These are phyloP conservation scores for Thysanoteuthis rhombus DNA, from an alignment of 2,888 invertebrate genomes.

Conservation along the genomic window DNA sequence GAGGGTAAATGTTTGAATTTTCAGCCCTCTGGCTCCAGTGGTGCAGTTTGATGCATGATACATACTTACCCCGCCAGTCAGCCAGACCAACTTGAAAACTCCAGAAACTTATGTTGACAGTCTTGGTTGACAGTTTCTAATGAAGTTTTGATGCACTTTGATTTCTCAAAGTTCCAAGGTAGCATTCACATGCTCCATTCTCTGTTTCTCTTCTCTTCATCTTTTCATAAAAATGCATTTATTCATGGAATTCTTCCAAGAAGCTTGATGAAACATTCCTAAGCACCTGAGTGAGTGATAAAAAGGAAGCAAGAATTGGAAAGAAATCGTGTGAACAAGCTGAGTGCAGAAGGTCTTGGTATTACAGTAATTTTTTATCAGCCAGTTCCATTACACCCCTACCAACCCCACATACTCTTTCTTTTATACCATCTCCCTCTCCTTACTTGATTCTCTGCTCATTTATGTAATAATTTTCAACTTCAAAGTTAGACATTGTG, in stretches of 20 bases:
- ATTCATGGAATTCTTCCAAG: neutral
- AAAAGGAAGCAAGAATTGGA: neutral
- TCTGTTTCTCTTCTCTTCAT: neutral
- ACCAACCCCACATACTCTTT: too few species aligned
- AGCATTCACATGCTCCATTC: neutral
- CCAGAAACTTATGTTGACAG: too few species aligned
- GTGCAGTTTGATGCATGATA: too few species aligned
- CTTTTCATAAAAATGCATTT: neutral
- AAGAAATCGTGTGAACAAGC: neutral
- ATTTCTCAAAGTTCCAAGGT: neutral
- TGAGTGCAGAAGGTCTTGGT: neutral
- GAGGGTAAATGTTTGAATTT: too few species aligned
- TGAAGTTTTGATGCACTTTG: neutral
- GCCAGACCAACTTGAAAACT: too few species aligned
- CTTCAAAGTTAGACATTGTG: neutral
- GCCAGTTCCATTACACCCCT: neutral
- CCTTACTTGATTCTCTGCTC: neutral
- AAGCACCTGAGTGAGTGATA: too few species aligned
- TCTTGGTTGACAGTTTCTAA: too few species aligned
- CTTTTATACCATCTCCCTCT: neutral
- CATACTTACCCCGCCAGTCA: too few species aligned
- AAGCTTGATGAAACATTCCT: neutral
- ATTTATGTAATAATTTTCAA: neutral
- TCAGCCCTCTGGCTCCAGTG: too few species aligned
- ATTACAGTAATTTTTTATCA: neutral